Evolutionary conservation across 1,140 invertebrate species (phyloP).

Genomic region (Carposina sasakii): DNA sequence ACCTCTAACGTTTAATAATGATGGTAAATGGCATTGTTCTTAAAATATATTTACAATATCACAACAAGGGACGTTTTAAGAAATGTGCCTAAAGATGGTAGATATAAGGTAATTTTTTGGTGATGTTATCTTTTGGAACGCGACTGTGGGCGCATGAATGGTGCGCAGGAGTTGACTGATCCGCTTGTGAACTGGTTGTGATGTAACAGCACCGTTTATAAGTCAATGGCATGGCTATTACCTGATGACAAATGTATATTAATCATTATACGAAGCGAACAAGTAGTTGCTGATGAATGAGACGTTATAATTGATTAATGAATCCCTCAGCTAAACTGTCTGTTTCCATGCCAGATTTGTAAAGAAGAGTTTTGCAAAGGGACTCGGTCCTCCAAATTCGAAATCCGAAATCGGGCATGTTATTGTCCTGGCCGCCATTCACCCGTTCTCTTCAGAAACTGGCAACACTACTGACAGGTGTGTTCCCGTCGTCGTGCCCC

Average conservation of each 20-base stretch:
- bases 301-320: too few species aligned
- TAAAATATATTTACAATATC: too few species aligned
- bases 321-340: too few species aligned
- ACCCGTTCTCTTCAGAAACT: constrained; percentile 65
- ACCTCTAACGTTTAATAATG: too few species aligned
- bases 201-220: constrained; percentile 43
- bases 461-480: constrained; percentile 69
- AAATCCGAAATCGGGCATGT: constrained; percentile 54
- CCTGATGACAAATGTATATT: constrained; percentile 10
- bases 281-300: too few species aligned
- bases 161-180: constrained; percentile 53
- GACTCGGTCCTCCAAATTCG: constrained; percentile 42
- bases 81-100: too few species aligned
- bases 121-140: constrained; percentile 6
- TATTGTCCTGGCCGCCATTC: constrained; percentile 57
- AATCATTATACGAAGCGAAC: too few species aligned
- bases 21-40: too few species aligned
- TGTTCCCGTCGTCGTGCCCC: constrained; percentile 67
- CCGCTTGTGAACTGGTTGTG: constrained; percentile 56
- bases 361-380: too few species aligned
- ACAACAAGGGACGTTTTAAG: too few species aligned
- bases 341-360: too few species aligned
- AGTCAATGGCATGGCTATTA: constrained; percentile 27
- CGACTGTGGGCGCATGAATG: constrained; percentile 54
- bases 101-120: too few species aligned